These are phyloP conservation scores for Notechis scutatus DNA, from an alignment of 2,113 vertebrate species.

Conservation along the genomic window DNA sequence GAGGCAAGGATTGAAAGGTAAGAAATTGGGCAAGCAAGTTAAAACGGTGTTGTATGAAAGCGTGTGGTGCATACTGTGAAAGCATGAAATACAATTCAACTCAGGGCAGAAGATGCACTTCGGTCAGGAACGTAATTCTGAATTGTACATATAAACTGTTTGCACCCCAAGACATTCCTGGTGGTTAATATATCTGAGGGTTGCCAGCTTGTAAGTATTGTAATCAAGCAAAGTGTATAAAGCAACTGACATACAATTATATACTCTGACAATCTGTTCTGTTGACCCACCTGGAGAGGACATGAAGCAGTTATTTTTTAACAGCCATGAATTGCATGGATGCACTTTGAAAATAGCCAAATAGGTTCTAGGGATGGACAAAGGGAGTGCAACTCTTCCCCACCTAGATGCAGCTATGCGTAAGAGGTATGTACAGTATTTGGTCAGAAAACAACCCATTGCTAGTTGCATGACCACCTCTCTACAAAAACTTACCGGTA, in stretches of 20 bases:
- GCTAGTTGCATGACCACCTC: not conserved
- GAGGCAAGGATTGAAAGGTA: not conserved
- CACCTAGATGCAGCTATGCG: not conserved
- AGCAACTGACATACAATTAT: not conserved
- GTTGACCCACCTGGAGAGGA: not conserved
- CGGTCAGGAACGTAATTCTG: not conserved
- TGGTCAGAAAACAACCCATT: not conserved
- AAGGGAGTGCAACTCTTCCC: not conserved
- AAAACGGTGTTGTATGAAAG: not conserved
- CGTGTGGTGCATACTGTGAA: not conserved
- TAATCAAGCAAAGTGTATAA: not conserved
- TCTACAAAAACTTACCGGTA: not conserved
- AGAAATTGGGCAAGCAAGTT: not conserved
- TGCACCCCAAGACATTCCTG: not conserved
- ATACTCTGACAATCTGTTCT: not conserved
- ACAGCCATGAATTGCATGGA: not conserved
- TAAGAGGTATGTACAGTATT: not conserved
- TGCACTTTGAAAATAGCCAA: not conserved
- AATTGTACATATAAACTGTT: not conserved
- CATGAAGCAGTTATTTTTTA: not conserved
- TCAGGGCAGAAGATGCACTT: not conserved
- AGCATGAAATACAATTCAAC: not conserved
- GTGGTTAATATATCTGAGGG: not conserved
- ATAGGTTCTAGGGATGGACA: not conserved
- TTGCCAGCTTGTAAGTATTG: not conserved